Evolutionary conservation across 2,113 vertebrate species (phyloP), one percentile per base, ranked within the genome.

Genomic region (Corythornis madagascariensis): DNA sequence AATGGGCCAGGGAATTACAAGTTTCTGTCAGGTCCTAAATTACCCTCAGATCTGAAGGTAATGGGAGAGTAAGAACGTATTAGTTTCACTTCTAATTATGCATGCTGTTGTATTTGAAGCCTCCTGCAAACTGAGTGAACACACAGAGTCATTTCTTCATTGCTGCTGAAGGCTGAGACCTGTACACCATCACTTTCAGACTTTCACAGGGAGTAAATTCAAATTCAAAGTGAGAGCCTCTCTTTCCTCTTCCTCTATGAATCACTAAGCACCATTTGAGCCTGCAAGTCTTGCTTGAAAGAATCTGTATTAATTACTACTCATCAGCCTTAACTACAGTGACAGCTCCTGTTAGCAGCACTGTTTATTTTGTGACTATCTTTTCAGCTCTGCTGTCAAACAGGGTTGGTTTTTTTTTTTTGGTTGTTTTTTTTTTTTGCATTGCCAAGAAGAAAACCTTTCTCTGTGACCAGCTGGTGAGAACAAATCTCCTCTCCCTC

Each of bases 301-400:
- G 94, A 81, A 93, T 94, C 70, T 50, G 79, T 93, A 93, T 97
- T 97, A 97, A 97, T 98, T 97, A 96, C 61, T 76, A 45, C 92
- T 97, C 96, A 95, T 97, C 95, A 97, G 65, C 96, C 96, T 97
- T 96, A 94, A 96, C 95, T 96, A 96, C 35, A 72, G 64, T 96
- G 97, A 96, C 97, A 97, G 94, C 42, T 93, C 83, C 89, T 91
- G 82, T 97, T 96, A 97, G 92, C 74, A 61, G 72, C 48, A 48
- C 83, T 96, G 89, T 94, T 97, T 96, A 92, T 97, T 97, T 95
- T 94, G 84, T 93, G 95, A 86, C 85, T 92, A 97, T 96, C 94
- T 97, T 96, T 97, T 96, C 96, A 95, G 92, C 86, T 85, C 75
- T 74, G 84, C 89, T 97, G 94, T 96, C 95, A 96, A 82, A 74